Percentiles rank a stretch among this genome's conserved stretches.
Evolutionary conservation across 2,888 invertebrate species (phyloP).

Genomic region (Drosophila pseudotakahashii): DNA sequence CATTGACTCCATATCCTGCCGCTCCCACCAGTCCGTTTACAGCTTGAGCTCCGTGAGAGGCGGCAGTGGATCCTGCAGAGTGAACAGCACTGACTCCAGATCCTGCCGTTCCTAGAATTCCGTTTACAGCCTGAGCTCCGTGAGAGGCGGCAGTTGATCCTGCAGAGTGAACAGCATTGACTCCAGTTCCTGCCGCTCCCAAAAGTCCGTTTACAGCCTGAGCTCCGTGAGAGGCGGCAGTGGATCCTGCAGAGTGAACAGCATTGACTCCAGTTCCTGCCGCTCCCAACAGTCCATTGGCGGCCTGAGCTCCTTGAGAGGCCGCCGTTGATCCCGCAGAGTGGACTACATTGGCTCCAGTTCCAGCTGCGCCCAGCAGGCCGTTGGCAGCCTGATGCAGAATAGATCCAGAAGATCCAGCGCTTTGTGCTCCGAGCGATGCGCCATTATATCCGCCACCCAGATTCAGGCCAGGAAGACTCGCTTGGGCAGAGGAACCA

Average conservation of each 20-base stretch:
- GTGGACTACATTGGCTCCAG: conserved; percentile 5
- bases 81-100: background rate
- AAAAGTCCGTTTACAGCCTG: conserved; percentile 11
- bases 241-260: background rate
- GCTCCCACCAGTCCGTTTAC: background rate
- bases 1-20: background rate
- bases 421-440: background rate
- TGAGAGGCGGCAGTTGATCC: background rate
- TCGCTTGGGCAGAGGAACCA: conserved; percentile 13
- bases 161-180: background rate
- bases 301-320: background rate
- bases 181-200: conserved; percentile 2
- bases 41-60: background rate
- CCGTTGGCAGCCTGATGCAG: conserved; percentile 13
- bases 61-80: background rate
- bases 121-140: background rate
- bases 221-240: background rate
- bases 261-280: background rate
- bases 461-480: conserved; percentile 12
- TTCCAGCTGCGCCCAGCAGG: conserved; percentile 5
- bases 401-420: conserved; percentile 15
- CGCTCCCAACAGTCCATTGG: background rate
- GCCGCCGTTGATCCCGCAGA: conserved; percentile 5
- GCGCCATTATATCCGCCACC: conserved; percentile 6
- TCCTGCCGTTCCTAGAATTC: background rate